These are phyloP conservation scores for Calephelis perditalis DNA, from an alignment of 2,888 invertebrate genomes.

Conservation along the genomic window DNA sequence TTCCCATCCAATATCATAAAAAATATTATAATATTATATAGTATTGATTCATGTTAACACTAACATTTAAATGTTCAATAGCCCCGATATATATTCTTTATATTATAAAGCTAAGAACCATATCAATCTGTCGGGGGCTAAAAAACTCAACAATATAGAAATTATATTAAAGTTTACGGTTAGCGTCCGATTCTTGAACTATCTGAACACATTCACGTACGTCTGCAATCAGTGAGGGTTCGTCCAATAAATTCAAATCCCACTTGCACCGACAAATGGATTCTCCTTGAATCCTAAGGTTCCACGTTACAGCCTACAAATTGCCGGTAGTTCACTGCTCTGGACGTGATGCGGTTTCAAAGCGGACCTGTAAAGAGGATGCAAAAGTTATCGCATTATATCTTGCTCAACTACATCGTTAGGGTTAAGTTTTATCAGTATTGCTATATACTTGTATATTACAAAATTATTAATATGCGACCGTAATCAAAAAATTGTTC, in stretches of 20 bases:
- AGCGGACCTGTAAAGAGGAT: conserved; percentile 27
- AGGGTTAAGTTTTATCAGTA: not conserved
- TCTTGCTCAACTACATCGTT: not conserved
- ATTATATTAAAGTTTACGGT: too few species aligned
- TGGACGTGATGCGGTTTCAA: conserved; percentile 50
- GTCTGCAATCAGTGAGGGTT: conserved; percentile 25
- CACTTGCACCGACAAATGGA: conserved; percentile 47
- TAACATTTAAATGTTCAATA: too few species aligned
- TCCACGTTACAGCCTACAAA: conserved; percentile 50
- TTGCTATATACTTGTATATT: not conserved
- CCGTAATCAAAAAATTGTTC: too few species aligned
- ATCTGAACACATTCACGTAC: conserved; percentile 13
- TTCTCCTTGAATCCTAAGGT: conserved; percentile 40
- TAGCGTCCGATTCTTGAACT: too few species aligned
- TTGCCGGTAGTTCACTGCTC: conserved; percentile 50
- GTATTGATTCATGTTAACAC: too few species aligned
- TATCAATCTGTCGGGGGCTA: too few species aligned
- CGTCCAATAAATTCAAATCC: conserved; percentile 39
- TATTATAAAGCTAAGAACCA: too few species aligned
- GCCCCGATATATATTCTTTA: too few species aligned
- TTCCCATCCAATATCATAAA: too few species aligned
- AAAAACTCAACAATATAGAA: too few species aligned
- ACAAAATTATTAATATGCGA: too few species aligned
- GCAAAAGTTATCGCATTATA: conserved; percentile 19
- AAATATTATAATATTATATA: too few species aligned